Conservation (phyloP, 1,140 invertebrate genomes). For the Leptinotarsa defecta region DNA sequence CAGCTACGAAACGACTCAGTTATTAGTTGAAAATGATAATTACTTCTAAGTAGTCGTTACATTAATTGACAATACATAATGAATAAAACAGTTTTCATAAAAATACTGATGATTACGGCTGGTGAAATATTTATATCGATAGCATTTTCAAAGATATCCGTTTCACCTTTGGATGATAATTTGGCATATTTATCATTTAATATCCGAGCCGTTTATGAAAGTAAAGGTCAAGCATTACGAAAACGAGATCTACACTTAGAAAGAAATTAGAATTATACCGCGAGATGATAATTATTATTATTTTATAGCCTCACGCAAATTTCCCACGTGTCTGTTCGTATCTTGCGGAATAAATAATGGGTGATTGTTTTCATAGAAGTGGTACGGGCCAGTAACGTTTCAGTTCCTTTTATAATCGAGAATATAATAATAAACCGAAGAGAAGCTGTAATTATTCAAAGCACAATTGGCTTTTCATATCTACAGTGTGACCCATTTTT, state of each 20-base stretch:
- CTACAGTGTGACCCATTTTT: too few species aligned
- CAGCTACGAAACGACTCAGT: too few species aligned
- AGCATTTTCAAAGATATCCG: background rate
- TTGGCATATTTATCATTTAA: background rate
- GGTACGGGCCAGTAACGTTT: background rate
- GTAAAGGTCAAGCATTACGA: background rate
- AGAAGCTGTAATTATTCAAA: too few species aligned
- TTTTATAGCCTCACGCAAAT: background rate
- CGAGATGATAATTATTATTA: background rate
- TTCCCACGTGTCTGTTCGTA: slow-evolving; percentile 2
- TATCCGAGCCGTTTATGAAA: background rate
- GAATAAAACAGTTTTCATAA: background rate
- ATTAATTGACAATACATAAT: slow-evolving; percentile 8
- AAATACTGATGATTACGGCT: background rate
- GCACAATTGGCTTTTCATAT: too few species aligned
- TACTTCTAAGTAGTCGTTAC: background rate
- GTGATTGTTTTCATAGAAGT: background rate
- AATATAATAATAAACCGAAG: background rate
- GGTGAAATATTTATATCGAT: background rate
- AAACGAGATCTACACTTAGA: background rate
- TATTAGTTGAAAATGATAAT: too few species aligned
- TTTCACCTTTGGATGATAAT: background rate
- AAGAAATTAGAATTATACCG: background rate
- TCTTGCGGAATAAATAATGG: background rate
- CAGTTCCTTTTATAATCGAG: background rate